Conservation (phyloP, 2,797 vertebrate species). For the Neosilurus mollespiculum region DNA sequence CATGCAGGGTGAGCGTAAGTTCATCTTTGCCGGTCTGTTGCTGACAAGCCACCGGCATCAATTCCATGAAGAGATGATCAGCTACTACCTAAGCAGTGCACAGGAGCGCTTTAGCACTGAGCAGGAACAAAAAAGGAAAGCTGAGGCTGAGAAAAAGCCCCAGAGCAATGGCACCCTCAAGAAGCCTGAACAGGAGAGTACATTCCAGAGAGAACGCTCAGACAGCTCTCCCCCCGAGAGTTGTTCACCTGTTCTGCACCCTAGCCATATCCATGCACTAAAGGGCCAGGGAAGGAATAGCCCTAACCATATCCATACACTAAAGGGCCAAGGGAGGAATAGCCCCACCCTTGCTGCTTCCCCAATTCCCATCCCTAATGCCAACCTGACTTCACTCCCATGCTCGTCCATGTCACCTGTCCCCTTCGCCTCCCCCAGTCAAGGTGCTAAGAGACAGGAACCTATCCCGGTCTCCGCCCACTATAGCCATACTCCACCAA, state of each 20-base stretch:
- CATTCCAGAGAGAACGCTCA: conserved; percentile 80
- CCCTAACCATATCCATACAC: conserved; percentile 82
- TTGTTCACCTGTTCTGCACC: conserved; percentile 87
- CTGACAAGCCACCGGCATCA: conserved; percentile 97
- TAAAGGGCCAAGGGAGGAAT: conserved; percentile 86
- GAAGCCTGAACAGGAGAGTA: conserved; percentile 79
- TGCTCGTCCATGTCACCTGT: conserved; percentile 57
- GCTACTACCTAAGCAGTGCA: conserved; percentile 93
- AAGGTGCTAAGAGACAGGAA: conserved; percentile 79
- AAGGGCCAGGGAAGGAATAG: conserved; percentile 88
- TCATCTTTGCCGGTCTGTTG: conserved; percentile 95
- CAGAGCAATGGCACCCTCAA: conserved; percentile 61
- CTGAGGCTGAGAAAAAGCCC: conserved; percentile 76
- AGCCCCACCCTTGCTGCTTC: conserved; percentile 79
- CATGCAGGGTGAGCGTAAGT: conserved; percentile 98
- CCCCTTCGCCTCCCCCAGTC: conserved; percentile 84
- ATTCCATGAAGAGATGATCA: conserved; percentile 99
- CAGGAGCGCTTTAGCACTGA: conserved; percentile 97
- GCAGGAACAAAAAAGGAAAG: conserved; percentile 90
- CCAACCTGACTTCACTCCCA: conserved; percentile 54
- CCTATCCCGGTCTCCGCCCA: conserved; percentile 82
- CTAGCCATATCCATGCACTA: conserved; percentile 83
- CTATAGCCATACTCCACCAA: conserved; percentile 94
- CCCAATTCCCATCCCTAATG: conserved; percentile 66
- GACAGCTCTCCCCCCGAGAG: conserved; percentile 85